Evolutionary conservation across 2,888 invertebrate species (phyloP).

Genomic region (Lithosia quadra): DNA sequence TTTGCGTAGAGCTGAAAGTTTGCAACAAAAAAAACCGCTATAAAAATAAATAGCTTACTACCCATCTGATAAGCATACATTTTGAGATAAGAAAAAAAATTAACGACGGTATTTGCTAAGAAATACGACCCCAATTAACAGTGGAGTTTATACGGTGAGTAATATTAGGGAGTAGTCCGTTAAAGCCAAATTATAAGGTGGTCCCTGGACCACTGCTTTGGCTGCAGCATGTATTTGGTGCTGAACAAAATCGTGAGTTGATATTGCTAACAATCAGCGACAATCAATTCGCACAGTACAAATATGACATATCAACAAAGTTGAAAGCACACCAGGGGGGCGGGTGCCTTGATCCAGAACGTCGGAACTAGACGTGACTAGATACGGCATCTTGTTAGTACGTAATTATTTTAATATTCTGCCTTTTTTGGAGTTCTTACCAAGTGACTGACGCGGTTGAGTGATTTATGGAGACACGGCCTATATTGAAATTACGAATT

Average conservation of each 20-base stretch:
- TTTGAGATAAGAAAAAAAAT: too few species aligned
- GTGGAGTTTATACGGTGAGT: too few species aligned
- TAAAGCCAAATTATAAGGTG: too few species aligned
- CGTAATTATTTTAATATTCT: constrained; percentile 12
- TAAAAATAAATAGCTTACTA: too few species aligned
- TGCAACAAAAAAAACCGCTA: neutral
- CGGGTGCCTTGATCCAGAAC: constrained; percentile 19
- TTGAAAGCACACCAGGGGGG: constrained; percentile 15
- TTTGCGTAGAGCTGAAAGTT: neutral
- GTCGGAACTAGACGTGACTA: neutral
- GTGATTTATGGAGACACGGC: constrained; percentile 18
- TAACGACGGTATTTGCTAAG: too few species aligned
- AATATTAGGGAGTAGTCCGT: too few species aligned
- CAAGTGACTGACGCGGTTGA: constrained; percentile 12
- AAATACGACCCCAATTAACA: too few species aligned
- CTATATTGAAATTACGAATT: neutral
- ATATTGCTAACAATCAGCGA: neutral
- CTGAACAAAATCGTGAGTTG: neutral
- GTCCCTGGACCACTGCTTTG: too few species aligned
- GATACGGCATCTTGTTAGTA: constrained; percentile 19
- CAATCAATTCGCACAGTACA: neutral
- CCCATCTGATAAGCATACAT: too few species aligned
- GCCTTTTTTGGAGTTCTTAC: neutral
- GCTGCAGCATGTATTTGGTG: neutral
- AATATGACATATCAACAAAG: neutral